A percentile compares a stretch with the other conserved stretches of the same genome.
phyloP scores from a whole-genome alignment of 1,140 invertebrate species.

The Streblospio benedicti region DNA sequence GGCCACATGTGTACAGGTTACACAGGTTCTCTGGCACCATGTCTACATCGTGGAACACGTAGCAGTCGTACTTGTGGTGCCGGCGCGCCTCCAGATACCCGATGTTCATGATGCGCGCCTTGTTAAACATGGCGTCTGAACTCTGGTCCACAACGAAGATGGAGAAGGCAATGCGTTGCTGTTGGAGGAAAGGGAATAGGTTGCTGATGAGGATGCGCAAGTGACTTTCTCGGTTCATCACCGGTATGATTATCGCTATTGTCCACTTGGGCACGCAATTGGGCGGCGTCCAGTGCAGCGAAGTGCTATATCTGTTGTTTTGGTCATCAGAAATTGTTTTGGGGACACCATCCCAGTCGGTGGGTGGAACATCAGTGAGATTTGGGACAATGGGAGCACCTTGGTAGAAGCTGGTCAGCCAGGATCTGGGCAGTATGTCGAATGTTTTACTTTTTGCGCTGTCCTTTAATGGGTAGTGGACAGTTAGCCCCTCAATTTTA shows the following conservation, averaged over 20 bases:
- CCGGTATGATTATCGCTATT: constrained; percentile 6
- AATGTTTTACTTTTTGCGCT: too few species aligned
- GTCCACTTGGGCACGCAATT: too few species aligned
- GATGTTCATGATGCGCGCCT: constrained; percentile 20
- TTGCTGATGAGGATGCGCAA: not conserved
- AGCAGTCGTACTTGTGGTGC: constrained; percentile 19
- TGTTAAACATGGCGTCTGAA: constrained; percentile 18
- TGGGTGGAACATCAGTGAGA: too few species aligned
- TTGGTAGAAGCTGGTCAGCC: too few species aligned
- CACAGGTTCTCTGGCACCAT: constrained; percentile 23
- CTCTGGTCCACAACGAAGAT: constrained; percentile 7
- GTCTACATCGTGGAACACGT: constrained; percentile 30
- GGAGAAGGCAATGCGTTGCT: not conserved
- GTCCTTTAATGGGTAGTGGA: too few species aligned
- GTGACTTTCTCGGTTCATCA: not conserved
- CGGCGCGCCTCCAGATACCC: constrained; percentile 19
- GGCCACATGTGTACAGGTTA: constrained; percentile 25
- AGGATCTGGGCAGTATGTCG: too few species aligned
- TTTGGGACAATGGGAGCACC: too few species aligned
- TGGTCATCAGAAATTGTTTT: too few species aligned
- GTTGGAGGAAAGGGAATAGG: not conserved
- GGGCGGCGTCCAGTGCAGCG: too few species aligned
- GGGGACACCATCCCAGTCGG: too few species aligned
- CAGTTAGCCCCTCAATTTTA: too few species aligned
- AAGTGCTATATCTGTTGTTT: too few species aligned